phyloP scores from a whole-genome alignment of 2,797 vertebrate genomes.

The Eulemur rubriventer region DNA sequence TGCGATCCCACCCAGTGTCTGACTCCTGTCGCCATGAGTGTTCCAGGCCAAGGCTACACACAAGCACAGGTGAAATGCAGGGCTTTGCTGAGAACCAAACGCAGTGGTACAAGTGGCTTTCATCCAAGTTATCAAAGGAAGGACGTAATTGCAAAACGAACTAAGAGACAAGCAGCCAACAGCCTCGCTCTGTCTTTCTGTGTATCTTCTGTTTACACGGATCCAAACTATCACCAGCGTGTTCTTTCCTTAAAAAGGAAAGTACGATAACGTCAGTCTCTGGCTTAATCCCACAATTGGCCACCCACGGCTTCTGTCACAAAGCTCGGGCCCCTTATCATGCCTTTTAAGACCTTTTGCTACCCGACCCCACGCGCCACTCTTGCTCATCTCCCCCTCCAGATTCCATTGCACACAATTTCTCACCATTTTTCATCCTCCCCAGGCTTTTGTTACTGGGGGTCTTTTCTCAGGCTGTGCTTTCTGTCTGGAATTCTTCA shows the following conservation, averaged over 20 bases:
- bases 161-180: background rate
- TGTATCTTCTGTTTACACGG: slow-evolving; percentile 16
- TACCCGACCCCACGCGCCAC: background rate
- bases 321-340: background rate
- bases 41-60: background rate
- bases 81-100: background rate
- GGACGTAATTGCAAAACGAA: background rate
- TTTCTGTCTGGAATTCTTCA: background rate
- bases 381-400: background rate
- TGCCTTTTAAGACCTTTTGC: background rate
- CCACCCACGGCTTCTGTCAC: background rate
- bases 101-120: background rate
- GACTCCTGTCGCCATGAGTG: rapidly evolving
- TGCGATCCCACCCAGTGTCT: background rate
- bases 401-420: background rate
- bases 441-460: background rate
- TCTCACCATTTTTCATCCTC: background rate
- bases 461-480: background rate
- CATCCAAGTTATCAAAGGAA: slow-evolving; percentile 13
- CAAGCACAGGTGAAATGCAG: no score
- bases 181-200: background rate
- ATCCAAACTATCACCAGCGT: background rate
- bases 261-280: background rate
- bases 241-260: slow-evolving; percentile 28
- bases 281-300: background rate